Percentiles rank a stretch among this genome's conserved stretches.
phyloP scores from a whole-genome alignment of 2,888 invertebrate species.

The Chrysolina haemoptera region DNA sequence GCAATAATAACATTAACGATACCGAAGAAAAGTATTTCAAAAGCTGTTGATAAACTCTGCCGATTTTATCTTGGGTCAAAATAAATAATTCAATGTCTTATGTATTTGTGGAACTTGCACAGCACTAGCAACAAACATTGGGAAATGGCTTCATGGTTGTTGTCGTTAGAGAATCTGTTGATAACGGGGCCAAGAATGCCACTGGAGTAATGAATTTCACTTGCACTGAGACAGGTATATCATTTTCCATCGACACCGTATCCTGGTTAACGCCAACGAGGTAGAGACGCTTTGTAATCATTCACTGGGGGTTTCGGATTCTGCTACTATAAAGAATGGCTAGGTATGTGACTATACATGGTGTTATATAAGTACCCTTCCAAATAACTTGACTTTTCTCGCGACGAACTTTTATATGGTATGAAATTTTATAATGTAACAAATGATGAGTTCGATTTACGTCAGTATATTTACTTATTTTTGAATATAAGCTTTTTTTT shows the following conservation, averaged over 20 bases:
- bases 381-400: too few relatives aligned
- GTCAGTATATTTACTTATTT: too few relatives aligned
- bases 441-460: too few relatives aligned
- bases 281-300: too few relatives aligned
- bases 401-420: too few relatives aligned
- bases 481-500: too few relatives aligned
- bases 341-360: too few relatives aligned
- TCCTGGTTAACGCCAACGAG: not conserved
- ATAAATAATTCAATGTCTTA: slow-evolving; percentile 1
- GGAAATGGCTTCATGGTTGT: not conserved
- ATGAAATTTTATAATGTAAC: too few relatives aligned
- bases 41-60: slow-evolving; percentile 1
- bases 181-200: slow-evolving; percentile 10
- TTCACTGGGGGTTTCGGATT: too few relatives aligned
- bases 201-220: not conserved
- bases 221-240: not conserved
- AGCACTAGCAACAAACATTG: slow-evolving; percentile 6
- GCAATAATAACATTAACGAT: not conserved
- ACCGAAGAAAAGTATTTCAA: not conserved
- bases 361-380: too few relatives aligned
- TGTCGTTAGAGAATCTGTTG: slow-evolving; percentile 1
- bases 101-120: not conserved
- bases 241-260: not conserved
- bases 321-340: too few relatives aligned
- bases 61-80: slow-evolving; percentile 18